phyloP scores from a whole-genome alignment of 2,797 vertebrate genomes.

The Coilia nasus region DNA sequence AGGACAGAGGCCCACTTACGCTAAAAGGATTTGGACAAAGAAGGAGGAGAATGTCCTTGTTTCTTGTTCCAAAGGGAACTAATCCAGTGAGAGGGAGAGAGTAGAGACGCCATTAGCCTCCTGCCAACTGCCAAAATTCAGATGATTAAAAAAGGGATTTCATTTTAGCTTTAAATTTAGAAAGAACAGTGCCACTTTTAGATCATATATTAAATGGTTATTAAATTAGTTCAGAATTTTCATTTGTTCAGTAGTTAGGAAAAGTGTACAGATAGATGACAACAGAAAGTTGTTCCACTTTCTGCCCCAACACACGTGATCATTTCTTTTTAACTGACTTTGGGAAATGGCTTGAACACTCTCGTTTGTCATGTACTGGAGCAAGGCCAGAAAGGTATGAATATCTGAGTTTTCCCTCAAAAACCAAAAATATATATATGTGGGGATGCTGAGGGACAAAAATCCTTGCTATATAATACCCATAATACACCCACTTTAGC shows the following conservation, averaged over 20 bases:
- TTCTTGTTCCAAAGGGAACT: constrained; percentile 9
- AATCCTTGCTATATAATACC: not conserved
- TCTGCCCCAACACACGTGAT: not conserved
- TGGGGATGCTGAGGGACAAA: too few species aligned
- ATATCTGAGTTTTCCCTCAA: too few species aligned
- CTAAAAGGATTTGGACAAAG: constrained; percentile 11
- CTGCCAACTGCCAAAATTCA: not conserved
- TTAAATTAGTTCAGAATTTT: not conserved
- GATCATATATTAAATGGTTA: not conserved
- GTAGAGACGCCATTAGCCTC: not conserved
- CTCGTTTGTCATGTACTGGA: not conserved
- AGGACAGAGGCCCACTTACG: not conserved
- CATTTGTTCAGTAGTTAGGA: not conserved
- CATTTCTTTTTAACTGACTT: not conserved
- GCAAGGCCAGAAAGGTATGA: too few species aligned
- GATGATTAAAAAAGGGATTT: not conserved
- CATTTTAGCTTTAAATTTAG: not conserved
- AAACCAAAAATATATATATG: too few species aligned
- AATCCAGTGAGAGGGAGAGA: not conserved
- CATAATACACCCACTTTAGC: not conserved
- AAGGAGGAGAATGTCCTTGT: constrained; percentile 2
- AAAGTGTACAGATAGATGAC: not conserved
- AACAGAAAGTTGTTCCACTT: not conserved
- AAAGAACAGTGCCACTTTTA: not conserved
- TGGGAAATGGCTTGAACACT: not conserved